Evolutionary conservation across 2,797 vertebrate species (phyloP), one percentile per base, ranked within the genome.

Genomic region (Manis pentadactyla): DNA sequence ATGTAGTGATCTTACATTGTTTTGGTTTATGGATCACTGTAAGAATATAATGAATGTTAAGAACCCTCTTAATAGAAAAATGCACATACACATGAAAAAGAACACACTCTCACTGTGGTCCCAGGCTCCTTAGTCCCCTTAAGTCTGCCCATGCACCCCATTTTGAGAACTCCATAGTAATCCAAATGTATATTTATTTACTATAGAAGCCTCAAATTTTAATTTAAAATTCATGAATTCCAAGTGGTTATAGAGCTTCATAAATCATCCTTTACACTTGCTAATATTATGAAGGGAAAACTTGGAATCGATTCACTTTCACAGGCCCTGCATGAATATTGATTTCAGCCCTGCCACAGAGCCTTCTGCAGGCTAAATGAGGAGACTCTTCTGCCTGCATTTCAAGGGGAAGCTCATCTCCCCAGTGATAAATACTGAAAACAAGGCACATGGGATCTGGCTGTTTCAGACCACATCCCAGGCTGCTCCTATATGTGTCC

Each of bases 331-430:
- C 89, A 92, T 96, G 91, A 93, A 94, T 96, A 96, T 92, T 87
- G 94, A 96, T 96, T 97, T 97, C 69, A 95, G 34, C 27, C 93
- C 46, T 94, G 85, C 57, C 97, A 93, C 79, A 71, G 74, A 34
- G 29, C 37, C 27, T 74, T 95, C 49, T 68, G 25, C 66, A 82
- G 0, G 0, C 75, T 69, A 34, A 91, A 34, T 59, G 90, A 96
- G 61, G 73, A 95, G 78, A 95, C 39, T 87, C 42, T 95, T 95
- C 77, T 17, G 34, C 23, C 29, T 12, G 13, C 8, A 37, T 92
- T 92, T 87, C 37, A 81, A 95, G 83, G 51, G 5, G 4, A 90
- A 13, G 19, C 9, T 89, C 10, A 18, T 49, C 63, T 21, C 9
- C 5, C 29, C 23, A 29, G 2, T 12, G 74, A 49, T 49, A 61